Percentiles rank a stretch among this genome's conserved stretches.
These are phyloP conservation scores for Urechis unicinctus DNA, from an alignment of 2,888 invertebrate genomes.

Conservation along the genomic window DNA sequence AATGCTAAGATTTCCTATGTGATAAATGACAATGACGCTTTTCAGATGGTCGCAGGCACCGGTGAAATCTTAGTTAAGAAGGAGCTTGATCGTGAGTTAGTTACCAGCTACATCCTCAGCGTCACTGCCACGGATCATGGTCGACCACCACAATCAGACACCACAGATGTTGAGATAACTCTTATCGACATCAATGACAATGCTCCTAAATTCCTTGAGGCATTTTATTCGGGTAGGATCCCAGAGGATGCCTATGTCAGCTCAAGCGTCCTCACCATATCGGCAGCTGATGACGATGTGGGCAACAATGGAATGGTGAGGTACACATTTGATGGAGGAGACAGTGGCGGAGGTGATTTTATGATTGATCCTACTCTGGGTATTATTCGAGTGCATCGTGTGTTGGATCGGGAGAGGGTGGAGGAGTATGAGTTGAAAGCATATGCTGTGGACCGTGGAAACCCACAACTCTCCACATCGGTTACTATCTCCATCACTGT, in stretches of 20 bases:
- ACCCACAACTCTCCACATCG: conserved; percentile 56
- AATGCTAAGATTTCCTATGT: conserved; percentile 67
- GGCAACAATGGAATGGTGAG: conserved; percentile 81
- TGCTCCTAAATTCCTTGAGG: conserved; percentile 71
- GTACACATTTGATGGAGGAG: conserved; percentile 55
- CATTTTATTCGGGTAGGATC: conserved; percentile 77
- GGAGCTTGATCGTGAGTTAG: conserved; percentile 75
- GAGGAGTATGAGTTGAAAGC: conserved; percentile 79
- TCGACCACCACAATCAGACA: conserved; percentile 80
- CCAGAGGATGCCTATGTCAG: conserved; percentile 89
- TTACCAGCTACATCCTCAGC: conserved; percentile 70
- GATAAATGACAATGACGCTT: conserved; percentile 53
- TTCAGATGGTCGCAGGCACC: conserved; percentile 83
- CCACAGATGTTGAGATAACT: conserved; percentile 90
- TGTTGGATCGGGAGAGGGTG: conserved; percentile 83
- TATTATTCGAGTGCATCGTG: conserved; percentile 80
- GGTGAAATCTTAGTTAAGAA: conserved; percentile 87
- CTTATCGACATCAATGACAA: conserved; percentile 96
- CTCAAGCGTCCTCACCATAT: conserved; percentile 82
- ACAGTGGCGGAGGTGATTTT: conserved; percentile 77
- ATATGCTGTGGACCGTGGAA: conserved; percentile 82
- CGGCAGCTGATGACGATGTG: conserved; percentile 82
- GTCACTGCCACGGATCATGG: conserved; percentile 93
- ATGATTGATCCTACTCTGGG: conserved; percentile 88
- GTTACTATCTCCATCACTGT: conserved; percentile 77